phyloP scores from a whole-genome alignment of 2,113 vertebrate genomes.

The rabbit (Oryctolagus cuniculus) region DNA sequence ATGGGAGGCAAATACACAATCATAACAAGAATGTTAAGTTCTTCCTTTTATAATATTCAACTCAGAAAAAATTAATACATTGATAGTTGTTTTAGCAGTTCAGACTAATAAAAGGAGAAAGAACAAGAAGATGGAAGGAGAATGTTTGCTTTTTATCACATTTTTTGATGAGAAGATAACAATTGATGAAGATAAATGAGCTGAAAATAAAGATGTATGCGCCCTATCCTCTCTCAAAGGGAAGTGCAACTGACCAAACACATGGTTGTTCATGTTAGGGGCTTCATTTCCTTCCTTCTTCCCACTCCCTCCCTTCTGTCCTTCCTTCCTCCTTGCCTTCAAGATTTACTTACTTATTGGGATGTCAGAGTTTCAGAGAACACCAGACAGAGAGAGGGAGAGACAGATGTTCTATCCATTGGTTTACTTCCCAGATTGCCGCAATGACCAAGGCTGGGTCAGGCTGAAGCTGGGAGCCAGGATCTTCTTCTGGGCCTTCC shows the following conservation, averaged over 20 bases:
- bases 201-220: not conserved
- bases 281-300: not conserved
- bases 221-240: not conserved
- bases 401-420: too few relatives aligned
- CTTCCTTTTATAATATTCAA: conserved; percentile 32
- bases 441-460: too few relatives aligned
- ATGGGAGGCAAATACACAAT: too few relatives aligned
- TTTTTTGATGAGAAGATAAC: not conserved
- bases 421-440: too few relatives aligned
- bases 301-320: too few relatives aligned
- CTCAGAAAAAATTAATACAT: not conserved
- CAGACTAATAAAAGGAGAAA: not conserved
- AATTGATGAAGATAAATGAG: not conserved
- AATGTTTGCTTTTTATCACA: not conserved
- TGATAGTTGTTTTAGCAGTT: not conserved
- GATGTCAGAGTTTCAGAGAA: too few relatives aligned
- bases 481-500: too few relatives aligned
- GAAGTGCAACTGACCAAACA: not conserved
- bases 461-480: too few relatives aligned
- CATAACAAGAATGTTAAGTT: not conserved
- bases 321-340: too few relatives aligned
- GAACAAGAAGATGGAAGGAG: not conserved
- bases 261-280: not conserved
- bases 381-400: too few relatives aligned
- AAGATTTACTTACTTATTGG: too few relatives aligned